phyloP scores from a whole-genome alignment of 2,888 invertebrate genomes.

The Acrobasis repandana region DNA sequence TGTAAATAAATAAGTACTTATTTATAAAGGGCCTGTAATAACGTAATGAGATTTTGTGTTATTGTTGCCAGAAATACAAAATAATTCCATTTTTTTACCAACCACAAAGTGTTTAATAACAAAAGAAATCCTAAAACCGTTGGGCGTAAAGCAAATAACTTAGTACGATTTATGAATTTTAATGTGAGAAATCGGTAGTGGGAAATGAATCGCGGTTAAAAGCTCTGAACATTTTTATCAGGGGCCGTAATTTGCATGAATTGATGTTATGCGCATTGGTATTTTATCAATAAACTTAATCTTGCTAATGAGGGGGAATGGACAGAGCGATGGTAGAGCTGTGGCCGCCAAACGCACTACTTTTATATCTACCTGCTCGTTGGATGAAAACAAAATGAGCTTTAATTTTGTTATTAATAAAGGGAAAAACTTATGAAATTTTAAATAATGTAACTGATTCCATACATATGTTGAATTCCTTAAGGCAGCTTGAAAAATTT shows the following conservation, averaged over 20 bases:
- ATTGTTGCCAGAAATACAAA: no score
- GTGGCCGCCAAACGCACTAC: background rate
- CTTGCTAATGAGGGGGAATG: background rate
- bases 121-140: background rate
- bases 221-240: conserved; percentile 2
- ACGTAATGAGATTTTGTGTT: no score
- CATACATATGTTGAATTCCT: no score
- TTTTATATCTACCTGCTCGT: no score
- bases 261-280: background rate
- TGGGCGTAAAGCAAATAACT: conserved; percentile 9
- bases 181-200: background rate
- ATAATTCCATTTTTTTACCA: background rate
- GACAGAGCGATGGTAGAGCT: background rate
- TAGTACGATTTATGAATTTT: background rate
- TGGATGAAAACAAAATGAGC: no score
- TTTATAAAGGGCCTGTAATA: no score
- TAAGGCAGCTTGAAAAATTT: no score
- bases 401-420: no score
- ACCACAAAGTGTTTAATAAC: background rate
- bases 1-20: no score
- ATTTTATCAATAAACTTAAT: background rate
- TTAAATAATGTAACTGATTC: no score
- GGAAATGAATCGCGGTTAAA: conserved; percentile 9
- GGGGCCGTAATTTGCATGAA: background rate
- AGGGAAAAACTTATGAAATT: no score